Conservation (phyloP, 2,888 invertebrate genomes). For the Exephanes ischioxanthus region DNA sequence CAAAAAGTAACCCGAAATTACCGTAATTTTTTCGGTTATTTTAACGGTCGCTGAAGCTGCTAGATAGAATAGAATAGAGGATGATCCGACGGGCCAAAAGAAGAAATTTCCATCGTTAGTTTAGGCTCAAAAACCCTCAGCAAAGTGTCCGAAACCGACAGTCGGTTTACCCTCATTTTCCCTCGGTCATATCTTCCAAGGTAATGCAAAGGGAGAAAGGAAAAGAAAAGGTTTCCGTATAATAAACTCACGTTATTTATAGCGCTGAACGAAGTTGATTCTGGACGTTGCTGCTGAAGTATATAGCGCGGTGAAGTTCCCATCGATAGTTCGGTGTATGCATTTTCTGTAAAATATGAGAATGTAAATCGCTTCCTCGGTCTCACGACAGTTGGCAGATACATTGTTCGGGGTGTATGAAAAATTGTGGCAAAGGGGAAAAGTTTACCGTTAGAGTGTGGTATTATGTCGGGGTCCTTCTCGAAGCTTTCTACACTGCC, state of each 20-base stretch:
- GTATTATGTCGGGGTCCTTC: slow-evolving; percentile 83
- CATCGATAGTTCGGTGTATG: slow-evolving; percentile 82
- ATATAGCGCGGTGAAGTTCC: slow-evolving; percentile 81
- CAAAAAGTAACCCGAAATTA: too few relatives aligned
- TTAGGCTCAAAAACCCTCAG: too few relatives aligned
- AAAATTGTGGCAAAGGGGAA: not conserved
- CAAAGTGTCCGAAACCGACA: too few relatives aligned
- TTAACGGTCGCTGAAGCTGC: too few relatives aligned
- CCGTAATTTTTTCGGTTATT: too few relatives aligned
- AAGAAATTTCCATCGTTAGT: too few relatives aligned
- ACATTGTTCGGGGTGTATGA: not conserved
- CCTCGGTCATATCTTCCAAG: not conserved
- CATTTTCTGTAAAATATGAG: slow-evolving; percentile 76
- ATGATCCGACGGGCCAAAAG: too few relatives aligned
- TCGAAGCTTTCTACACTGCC: slow-evolving; percentile 83
- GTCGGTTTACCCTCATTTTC: too few relatives aligned
- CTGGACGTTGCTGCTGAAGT: slow-evolving; percentile 78
- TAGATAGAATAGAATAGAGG: too few relatives aligned
- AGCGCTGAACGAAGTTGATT: slow-evolving; percentile 76
- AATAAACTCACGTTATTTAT: slow-evolving; percentile 75
- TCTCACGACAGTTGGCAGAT: slow-evolving; percentile 36
- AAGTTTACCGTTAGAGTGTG: slow-evolving; percentile 81
- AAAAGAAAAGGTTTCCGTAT: not conserved
- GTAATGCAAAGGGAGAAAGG: not conserved
- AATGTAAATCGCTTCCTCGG: not conserved